Evolutionary conservation across 2,888 invertebrate genomes (phyloP), one percentile per base, ranked within the genome.

Genomic region (Leucoma salicis): DNA sequence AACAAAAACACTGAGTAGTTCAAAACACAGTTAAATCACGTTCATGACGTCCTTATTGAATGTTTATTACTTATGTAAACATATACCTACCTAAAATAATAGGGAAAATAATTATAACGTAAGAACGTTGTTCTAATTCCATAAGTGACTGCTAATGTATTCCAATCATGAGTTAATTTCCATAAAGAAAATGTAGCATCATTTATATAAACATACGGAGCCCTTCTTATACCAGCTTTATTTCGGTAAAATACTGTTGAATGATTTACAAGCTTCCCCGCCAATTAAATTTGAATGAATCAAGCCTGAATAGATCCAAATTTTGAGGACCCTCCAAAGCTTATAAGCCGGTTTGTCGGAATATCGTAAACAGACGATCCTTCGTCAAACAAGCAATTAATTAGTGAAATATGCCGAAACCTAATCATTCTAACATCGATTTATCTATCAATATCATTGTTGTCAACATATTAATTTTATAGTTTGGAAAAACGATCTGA

Each of bases 331-430:
- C 16, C 35, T 37, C 29, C 14, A 34, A 38, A 47, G 34, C 42
- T 37, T 44, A 32, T 39, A 46, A 52, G 40, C 37, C 47, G 38
- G 35, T 39, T 55, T 39, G 36, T 28, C 34, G 42, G 55, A 63
- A 56, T 54, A 50, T 53, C 57, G 53, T 53, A 46, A 54, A 57
- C 57, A 52, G 48, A 32, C 46, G 43, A 57, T 47, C 58, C 53
- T 54, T 56, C 56, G 47, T 59, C 61, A 66, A 64, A 61, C 54
- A 60, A 58, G 49, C 57, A 60, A 64, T 69, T 70, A 66, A 70
- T 72, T 66, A 61, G 44, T 57, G 52, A 62, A 60, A 63, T 52
- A 58, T 47, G 46, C 53, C 43, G 27, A 38, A 40, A 39, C 31
- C 37, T 31, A 51, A 49, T 53, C 39, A 39, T 37, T 45, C 45